These are phyloP conservation scores for Embidobia sp. DNA, from an alignment of 2,888 invertebrate species.

Conservation along the genomic window DNA sequence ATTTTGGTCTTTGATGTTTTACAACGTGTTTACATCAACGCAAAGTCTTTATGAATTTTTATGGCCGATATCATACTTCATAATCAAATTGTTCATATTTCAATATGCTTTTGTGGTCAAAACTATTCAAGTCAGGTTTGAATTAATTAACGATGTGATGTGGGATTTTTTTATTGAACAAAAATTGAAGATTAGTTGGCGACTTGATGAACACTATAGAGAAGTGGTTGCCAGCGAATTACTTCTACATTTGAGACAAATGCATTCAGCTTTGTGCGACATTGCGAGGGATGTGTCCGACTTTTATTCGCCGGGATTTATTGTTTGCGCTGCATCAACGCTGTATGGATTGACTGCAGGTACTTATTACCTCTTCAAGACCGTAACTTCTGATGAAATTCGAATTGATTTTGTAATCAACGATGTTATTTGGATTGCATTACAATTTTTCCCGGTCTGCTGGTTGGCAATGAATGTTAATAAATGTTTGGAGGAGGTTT, in stretches of 20 bases:
- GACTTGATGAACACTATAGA: neutral
- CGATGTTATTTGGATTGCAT: constrained; percentile 1
- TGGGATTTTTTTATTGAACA: constrained; percentile 10
- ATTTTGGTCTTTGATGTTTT: no score
- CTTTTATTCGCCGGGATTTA: constrained; percentile 13
- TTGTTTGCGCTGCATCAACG: constrained; percentile 1
- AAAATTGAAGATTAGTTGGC: neutral
- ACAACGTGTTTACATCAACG: no score
- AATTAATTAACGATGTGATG: constrained; percentile 8
- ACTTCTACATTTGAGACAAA: constrained; percentile 20
- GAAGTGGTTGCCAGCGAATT: constrained; percentile 1
- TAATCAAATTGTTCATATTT: neutral
- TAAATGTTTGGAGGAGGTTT: constrained; percentile 31
- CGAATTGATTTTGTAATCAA: neutral
- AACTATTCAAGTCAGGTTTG: neutral
- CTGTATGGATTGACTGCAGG: constrained; percentile 8
- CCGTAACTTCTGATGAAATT: neutral
- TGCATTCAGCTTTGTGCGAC: constrained; percentile 19
- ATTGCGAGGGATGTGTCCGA: constrained; percentile 12
- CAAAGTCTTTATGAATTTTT: no score
- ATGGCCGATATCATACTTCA: constrained; percentile 1
- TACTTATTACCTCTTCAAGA: neutral
- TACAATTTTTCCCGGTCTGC: constrained; percentile 14
- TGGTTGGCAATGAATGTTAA: constrained; percentile 18
- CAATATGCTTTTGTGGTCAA: constrained; percentile 28